These are phyloP conservation scores for Amblyjoppa fuscipennis DNA, from an alignment of 2,888 invertebrate species.

Conservation along the genomic window DNA sequence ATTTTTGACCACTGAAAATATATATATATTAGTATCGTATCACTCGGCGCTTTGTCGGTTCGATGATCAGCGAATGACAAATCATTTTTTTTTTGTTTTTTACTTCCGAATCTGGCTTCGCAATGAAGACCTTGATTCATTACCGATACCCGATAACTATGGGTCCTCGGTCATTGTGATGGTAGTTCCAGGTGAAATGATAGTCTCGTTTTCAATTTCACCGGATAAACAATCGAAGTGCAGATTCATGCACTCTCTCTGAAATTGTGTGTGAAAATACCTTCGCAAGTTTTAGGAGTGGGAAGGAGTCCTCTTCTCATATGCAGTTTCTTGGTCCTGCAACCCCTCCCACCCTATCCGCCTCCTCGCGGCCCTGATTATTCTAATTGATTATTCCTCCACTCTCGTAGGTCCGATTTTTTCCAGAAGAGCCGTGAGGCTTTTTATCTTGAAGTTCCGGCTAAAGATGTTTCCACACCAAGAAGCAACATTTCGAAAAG, in stretches of 20 bases:
- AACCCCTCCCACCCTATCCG: too few species aligned
- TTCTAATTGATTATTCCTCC: too few species aligned
- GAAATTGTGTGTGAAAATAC: too few species aligned
- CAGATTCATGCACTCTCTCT: too few species aligned
- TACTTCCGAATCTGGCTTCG: not conserved
- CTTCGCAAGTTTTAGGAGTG: too few species aligned
- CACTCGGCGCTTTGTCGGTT: not conserved
- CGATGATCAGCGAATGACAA: not conserved
- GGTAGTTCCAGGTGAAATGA: not conserved
- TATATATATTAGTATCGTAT: constrained; percentile 14
- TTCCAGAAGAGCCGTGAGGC: too few species aligned
- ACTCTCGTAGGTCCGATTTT: too few species aligned
- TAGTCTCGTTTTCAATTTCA: not conserved
- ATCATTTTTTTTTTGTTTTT: not conserved
- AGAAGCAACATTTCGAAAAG: not conserved
- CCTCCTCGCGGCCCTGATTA: too few species aligned
- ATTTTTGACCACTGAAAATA: constrained; percentile 39
- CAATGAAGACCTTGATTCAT: not conserved
- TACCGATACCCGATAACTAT: not conserved
- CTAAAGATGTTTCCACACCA: too few species aligned
- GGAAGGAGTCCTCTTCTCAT: too few species aligned
- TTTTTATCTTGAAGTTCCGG: too few species aligned
- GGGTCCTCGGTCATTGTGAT: not conserved
- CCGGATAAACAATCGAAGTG: not conserved
- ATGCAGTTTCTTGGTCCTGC: too few species aligned